Evolutionary conservation across 2,113 vertebrate species (phyloP), one percentile per base, ranked within the genome.

Genomic region (Camelus dromedarius): DNA sequence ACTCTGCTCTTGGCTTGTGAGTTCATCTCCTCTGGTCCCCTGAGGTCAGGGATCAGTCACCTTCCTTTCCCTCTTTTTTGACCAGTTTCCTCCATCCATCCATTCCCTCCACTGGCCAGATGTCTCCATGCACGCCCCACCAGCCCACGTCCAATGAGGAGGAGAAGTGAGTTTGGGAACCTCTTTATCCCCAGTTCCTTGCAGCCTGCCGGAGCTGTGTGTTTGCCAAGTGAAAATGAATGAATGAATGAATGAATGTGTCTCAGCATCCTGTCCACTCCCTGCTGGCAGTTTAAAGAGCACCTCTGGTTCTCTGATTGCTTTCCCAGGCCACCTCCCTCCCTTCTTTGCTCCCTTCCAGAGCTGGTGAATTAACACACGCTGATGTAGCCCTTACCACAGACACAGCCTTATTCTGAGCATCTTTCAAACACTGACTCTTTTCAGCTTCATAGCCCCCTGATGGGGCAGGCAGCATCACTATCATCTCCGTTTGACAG

Each of bases 11-110:
- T 12, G 8, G 14, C 9, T 42, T 48, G n/a, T n/a, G 32, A 50
- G 4, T 35, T 6, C n/a, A 24, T 46, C 13, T 52, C 48, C 16
- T 54, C 32, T 7, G 13, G 42, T 13, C 48, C 35, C 3, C 54
- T 2, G 30, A 32, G 52, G 28, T 54, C 35, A 84, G 84, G 64
- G 56, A 19, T 52, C 24, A 73, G 19, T 12, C 22, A 52, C 46
- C 16, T 18, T 54, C 14, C 48, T 54, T 32, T 52, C 16, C 32
- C 20, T 32, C 54, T 52, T 28, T 73, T 30, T 66, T 66, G n/a
- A 52, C 52, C 3, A 1, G 5, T 19, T 32, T 28, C 48, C 19
- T 19, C 0, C 26, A 4, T 13, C 15, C 38, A 10, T 22, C 12
- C 28, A 5, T 32, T 64, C 30, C 30, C n/a, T 42, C 32, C 20